Evolutionary conservation across 2,113 vertebrate genomes (phyloP), one percentile per base, ranked within the genome.

Genomic region (Carassius carassius): DNA sequence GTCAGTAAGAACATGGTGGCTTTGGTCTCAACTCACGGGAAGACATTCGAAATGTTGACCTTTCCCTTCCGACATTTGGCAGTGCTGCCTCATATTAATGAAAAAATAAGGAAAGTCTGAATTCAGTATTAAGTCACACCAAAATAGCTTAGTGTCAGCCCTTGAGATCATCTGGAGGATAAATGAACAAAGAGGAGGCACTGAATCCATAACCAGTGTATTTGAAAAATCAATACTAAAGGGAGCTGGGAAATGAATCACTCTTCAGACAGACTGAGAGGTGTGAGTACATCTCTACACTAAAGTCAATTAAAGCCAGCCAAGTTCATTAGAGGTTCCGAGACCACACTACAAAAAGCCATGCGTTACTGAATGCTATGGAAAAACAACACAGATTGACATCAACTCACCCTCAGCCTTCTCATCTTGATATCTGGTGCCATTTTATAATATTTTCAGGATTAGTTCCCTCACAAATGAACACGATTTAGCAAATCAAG

Each of bases 281-380:
- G 73, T 69, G 37, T 85, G 86, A 87, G 63, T 78, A 83, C 78
- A 81, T 65, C 86, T 85, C 63, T 19, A 69, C 83, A 87, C 76
- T 70, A 41, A 23, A 87, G 81, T 83, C 84, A 85, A 79, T 85
- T 85, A 87, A 85, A 75, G 69, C 60, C 25, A 77, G 70, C 78
- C 60, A 60, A 87, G 86, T 83, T 87, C 56, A 83, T 78, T 78
- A 83, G 72, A 78, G 56, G 21, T 12, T 47, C 65, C 32, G 44
- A 62, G 60, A 62, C 25, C 1, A 41, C 32, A 56, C 41, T 2
- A 23, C 0, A 63, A 63, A 19, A 47, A 70, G 78, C 70, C 70
- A 72, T 54, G 47, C n/a, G 47, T 49, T 60, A 69, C 69, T 29
- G 35, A 84, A 35, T 9, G 32, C 65, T 3, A 58, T 23, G 4